Evolutionary conservation across 2,888 invertebrate genomes (phyloP).

Genomic region (Apamea anceps): DNA sequence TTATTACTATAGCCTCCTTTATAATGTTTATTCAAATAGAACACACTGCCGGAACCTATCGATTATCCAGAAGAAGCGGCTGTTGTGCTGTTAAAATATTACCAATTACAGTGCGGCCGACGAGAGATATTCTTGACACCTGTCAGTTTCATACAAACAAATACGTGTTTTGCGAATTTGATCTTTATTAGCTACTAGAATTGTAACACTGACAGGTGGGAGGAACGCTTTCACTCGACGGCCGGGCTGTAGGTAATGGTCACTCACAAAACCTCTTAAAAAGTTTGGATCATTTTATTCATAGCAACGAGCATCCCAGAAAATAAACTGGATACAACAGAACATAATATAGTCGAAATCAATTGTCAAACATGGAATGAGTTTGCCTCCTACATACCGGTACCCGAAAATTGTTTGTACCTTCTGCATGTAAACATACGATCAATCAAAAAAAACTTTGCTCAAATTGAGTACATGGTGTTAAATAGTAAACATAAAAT

Average conservation of each 20-base stretch:
- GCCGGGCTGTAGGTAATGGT: background rate
- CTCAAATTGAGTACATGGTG: too few species aligned
- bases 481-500: too few species aligned
- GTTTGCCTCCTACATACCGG: too few species aligned
- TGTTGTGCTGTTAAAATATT: background rate
- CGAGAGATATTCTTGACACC: background rate
- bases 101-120: background rate
- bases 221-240: background rate
- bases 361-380: too few species aligned
- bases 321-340: too few species aligned
- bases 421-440: too few species aligned
- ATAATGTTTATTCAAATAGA: constrained; percentile 18
- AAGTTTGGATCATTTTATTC: background rate
- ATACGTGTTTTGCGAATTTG: background rate
- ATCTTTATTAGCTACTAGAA: background rate
- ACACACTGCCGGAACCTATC: constrained; percentile 1
- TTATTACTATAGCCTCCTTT: constrained; percentile 14
- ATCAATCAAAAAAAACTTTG: too few species aligned
- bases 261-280: background rate
- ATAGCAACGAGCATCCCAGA: background rate
- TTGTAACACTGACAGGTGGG: background rate
- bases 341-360: too few species aligned
- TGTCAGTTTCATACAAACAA: background rate
- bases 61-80: background rate
- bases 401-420: too few species aligned